These are phyloP conservation scores for Drosophila meridiana DNA, from an alignment of 2,888 invertebrate species.

Conservation along the genomic window DNA sequence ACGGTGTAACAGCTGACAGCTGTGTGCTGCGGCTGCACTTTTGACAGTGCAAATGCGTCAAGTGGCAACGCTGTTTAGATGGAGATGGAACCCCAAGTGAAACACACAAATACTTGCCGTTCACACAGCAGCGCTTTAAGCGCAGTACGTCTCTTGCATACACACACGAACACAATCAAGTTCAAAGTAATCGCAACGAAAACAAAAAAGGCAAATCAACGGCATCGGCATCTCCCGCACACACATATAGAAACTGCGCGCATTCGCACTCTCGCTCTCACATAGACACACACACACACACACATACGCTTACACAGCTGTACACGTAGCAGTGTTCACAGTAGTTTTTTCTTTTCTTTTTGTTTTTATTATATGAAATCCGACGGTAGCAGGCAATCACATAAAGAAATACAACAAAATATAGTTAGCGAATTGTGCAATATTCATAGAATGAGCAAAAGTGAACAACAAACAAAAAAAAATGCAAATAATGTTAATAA, in stretches of 20 bases:
- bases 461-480: conserved; percentile 25
- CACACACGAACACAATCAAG: conserved; percentile 52
- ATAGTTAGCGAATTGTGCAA: conserved; percentile 63
- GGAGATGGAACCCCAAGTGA: conserved; percentile 34
- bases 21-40: conserved; percentile 55
- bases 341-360: conserved; percentile 32
- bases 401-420: conserved; percentile 28
- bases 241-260: conserved; percentile 53
- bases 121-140: conserved; percentile 44
- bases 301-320: conserved; percentile 57
- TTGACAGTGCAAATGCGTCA: conserved; percentile 45
- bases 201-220: conserved; percentile 39
- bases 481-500: conserved; percentile 41
- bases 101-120: conserved; percentile 26
- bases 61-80: conserved; percentile 50
- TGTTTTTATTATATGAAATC: conserved; percentile 52
- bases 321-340: conserved; percentile 70
- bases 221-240: conserved; percentile 49
- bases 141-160: conserved; percentile 46
- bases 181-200: conserved; percentile 65
- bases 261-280: conserved; percentile 66
- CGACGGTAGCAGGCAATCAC: conserved; percentile 34
- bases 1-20: conserved; percentile 74
- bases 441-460: conserved; percentile 35
- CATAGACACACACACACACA: conserved; percentile 18